Evolutionary conservation across 2,113 vertebrate species (phyloP).

Genomic region (Paramisgurnus dabryanus): DNA sequence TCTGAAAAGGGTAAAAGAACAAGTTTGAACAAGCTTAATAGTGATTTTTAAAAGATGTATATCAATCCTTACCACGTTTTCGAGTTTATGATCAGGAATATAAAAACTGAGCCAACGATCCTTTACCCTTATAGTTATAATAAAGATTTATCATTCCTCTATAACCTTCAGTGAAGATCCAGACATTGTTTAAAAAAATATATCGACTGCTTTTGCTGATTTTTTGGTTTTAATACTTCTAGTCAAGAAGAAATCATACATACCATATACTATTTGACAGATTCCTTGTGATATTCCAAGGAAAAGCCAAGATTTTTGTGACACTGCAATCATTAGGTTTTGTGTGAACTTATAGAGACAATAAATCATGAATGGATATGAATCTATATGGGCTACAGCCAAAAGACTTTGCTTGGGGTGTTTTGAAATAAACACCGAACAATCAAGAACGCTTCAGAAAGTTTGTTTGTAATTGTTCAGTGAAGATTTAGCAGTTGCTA

Average conservation of each 20-base stretch:
- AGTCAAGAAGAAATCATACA: not conserved
- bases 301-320: not conserved
- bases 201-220: not conserved
- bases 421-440: not conserved
- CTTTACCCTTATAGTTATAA: not conserved
- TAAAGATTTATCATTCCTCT: not conserved
- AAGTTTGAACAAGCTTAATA: not conserved
- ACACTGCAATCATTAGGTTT: not conserved
- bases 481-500: no score
- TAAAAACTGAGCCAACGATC: not conserved
- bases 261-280: not conserved
- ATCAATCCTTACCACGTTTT: not conserved
- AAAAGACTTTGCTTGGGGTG: not conserved
- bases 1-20: not conserved
- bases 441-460: not conserved
- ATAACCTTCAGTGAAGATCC: not conserved
- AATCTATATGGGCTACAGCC: not conserved
- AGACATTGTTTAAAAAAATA: not conserved
- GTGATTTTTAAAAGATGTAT: not conserved
- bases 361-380: slow-evolving; percentile 20
- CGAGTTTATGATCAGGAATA: not conserved
- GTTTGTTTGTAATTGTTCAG: no score
- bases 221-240: not conserved
- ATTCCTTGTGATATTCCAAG: not conserved
- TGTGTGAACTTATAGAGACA: not conserved